Percentiles rank a stretch among this genome's conserved stretches.
Evolutionary conservation across 2,888 invertebrate genomes (phyloP).

Genomic region (Stomorhina lunata): DNA sequence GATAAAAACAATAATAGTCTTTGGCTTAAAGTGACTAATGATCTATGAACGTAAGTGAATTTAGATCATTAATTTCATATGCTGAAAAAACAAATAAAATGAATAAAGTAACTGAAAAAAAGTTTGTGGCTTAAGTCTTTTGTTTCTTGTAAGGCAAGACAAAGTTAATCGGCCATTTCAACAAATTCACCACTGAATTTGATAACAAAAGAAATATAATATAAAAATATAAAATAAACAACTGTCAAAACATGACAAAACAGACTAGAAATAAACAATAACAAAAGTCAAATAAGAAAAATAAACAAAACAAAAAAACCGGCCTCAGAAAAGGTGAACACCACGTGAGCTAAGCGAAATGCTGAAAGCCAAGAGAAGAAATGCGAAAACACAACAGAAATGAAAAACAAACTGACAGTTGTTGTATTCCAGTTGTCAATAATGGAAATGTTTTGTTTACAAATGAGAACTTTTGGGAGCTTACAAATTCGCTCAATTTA

Average conservation of each 20-base stretch:
- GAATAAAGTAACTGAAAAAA: neutral
- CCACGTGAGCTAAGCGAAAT: constrained; percentile 52
- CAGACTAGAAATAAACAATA: constrained; percentile 3
- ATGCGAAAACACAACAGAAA: constrained; percentile 21
- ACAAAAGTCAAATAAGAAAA: constrained; percentile 38
- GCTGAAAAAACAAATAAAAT: neutral
- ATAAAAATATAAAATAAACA: constrained; percentile 7
- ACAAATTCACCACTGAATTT: constrained; percentile 38
- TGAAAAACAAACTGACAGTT: constrained; percentile 14
- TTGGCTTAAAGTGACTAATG: neutral
- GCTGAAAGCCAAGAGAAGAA: constrained; percentile 13
- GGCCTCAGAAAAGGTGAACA: constrained; percentile 43
- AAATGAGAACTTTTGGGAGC: constrained; percentile 50
- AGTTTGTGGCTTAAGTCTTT: constrained; percentile 61
- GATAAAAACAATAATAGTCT: neutral
- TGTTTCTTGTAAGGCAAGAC: neutral
- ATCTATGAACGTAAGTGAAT: constrained; percentile 17
- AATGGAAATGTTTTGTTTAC: constrained; percentile 63
- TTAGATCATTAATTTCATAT: constrained; percentile 1
- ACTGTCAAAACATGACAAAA: constrained; percentile 56
- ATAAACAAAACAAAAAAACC: constrained; percentile 42
- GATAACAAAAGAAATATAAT: neutral
- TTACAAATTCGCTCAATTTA: neutral
- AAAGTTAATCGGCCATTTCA: neutral
- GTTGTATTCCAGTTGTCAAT: constrained; percentile 53